Evolutionary conservation across 2,888 invertebrate species (phyloP).

Genomic region (Rhagophthalmus giganteus): DNA sequence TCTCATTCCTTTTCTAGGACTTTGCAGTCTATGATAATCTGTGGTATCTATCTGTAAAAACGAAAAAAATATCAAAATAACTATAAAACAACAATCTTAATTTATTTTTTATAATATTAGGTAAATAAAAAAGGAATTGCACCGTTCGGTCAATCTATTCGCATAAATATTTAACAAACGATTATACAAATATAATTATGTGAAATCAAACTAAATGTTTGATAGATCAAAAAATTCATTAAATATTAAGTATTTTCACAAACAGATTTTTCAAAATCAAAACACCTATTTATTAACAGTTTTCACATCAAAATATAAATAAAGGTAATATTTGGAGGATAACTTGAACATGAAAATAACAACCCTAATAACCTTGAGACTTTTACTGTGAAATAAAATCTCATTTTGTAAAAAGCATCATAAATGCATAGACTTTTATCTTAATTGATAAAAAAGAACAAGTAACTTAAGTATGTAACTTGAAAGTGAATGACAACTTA

Average conservation of each 20-base stretch:
- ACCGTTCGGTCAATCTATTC: not conserved
- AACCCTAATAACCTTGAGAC: too few relatives aligned
- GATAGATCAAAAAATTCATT: too few relatives aligned
- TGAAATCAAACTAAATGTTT: too few relatives aligned
- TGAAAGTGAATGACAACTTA: conserved; percentile 40
- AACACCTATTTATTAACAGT: too few relatives aligned
- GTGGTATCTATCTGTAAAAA: conserved; percentile 43
- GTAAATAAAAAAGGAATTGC: not conserved
- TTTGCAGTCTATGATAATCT: conserved; percentile 44
- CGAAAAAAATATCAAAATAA: conserved; percentile 39
- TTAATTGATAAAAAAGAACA: not conserved
- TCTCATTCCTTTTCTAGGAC: conserved; percentile 48
- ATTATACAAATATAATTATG: not conserved
- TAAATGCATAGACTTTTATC: not conserved
- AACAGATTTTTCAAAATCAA: too few relatives aligned
- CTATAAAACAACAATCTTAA: too few relatives aligned
- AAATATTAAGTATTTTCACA: too few relatives aligned
- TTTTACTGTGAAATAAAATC: not conserved
- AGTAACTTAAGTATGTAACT: not conserved
- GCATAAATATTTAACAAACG: not conserved
- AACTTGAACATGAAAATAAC: too few relatives aligned
- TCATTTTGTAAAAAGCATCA: not conserved
- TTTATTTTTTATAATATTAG: too few relatives aligned
- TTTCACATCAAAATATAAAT: too few relatives aligned
- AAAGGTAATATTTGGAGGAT: too few relatives aligned